Base-by-base conservation (phyloP, 2,113 vertebrate genomes). In the Pseudolaguvia tuberculata region DNA sequence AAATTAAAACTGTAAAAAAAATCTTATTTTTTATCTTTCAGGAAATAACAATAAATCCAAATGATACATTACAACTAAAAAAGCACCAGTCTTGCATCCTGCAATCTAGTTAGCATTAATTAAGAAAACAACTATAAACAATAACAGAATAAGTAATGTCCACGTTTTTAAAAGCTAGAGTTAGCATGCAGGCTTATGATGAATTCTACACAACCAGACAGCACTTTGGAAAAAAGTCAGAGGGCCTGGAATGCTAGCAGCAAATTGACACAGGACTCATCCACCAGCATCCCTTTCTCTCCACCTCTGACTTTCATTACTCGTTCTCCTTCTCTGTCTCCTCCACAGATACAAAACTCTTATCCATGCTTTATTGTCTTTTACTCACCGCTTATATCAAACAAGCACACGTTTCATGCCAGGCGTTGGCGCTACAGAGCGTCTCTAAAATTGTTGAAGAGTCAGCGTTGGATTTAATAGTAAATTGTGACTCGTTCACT, bases 131-230 rank as follows among this genome's bases (percentile, higher is more conserved):
- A 88, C 3, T 35, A 6, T 35, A 35, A 35, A 35, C 31, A 35
- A 35, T 35, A 35, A 35, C 31, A 31, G 52, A 71, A 71, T 21
- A 75, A 42, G 66, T 75, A 70, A 31, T 68, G 72, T 78, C 68
- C 48, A 63, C 58, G 67, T 79, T 50, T 45, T 72, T 56, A 72
- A 72, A 70, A 76, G 63, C 69, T 70, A 81, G 83, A 86, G 88
- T 85, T 91, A 88, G 92, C 96, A 98, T 98, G 96, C 96, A 95
- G 90, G 91, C 92, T 93, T 91, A 90, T 88, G 85, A 93, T 92
- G 90, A 88, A 88, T 90, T 93, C 92, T 91, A 93, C 91, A 93
- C 90, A 86, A 84, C 91, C 94, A 95, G 92, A 92, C 94, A 93
- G 88, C 90, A 81, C 80, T 81, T 79, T 87, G 85, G 83, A 87